Percentiles rank a stretch among this genome's conserved stretches.
phyloP scores from a whole-genome alignment of 2,797 vertebrate species.

The Gephyroberyx darwinii region DNA sequence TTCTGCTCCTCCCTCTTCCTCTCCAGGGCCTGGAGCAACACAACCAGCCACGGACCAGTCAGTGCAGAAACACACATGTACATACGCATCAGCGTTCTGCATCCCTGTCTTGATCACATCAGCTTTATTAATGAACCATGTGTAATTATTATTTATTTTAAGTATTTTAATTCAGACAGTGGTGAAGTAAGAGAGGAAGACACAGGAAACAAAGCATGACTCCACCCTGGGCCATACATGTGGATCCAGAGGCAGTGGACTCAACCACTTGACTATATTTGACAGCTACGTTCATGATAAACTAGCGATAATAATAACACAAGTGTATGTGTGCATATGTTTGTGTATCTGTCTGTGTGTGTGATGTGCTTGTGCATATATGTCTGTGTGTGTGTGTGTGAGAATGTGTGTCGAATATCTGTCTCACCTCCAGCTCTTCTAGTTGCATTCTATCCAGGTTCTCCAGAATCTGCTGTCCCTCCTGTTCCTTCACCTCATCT shows the following conservation, averaged over 20 bases:
- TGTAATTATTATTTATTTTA: background rate
- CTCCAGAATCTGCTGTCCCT: conserved; percentile 80
- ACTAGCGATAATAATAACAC: no score
- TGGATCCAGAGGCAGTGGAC: no score
- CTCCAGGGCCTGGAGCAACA: conserved; percentile 80
- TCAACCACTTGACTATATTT: no score
- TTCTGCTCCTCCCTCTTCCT: conserved; percentile 77
- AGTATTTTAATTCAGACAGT: no score
- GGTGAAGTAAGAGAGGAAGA: no score
- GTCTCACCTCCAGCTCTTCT: conserved; percentile 85
- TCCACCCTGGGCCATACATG: no score
- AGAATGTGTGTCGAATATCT: background rate
- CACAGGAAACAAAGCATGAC: no score
- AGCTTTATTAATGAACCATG: background rate
- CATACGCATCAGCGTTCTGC: no score
- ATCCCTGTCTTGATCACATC: no score
- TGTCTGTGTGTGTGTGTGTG: background rate
- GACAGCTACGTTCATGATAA: no score
- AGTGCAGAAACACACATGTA: background rate
- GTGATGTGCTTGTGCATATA: no score
- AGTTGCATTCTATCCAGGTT: conserved; percentile 81
- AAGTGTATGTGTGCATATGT: background rate
- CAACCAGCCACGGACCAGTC: background rate
- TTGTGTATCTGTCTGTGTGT: background rate
- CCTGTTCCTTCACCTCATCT: conserved; percentile 81